A percentile compares a stretch with the other conserved stretches of the same genome.
phyloP scores from a whole-genome alignment of 1,140 invertebrate genomes.

The Cataglyphis hispanica region DNA sequence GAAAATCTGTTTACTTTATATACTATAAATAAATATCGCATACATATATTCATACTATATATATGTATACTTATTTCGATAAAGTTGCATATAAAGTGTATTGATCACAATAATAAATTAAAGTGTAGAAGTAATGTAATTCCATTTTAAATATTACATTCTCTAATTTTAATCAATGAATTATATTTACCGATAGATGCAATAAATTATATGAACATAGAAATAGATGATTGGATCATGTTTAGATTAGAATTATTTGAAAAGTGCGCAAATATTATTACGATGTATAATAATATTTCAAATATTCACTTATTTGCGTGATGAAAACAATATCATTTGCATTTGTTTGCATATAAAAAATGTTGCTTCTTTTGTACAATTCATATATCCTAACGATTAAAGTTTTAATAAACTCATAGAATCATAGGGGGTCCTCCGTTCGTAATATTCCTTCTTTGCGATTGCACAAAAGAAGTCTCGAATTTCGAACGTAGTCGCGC shows the following conservation, averaged over 20 bases:
- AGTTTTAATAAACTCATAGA: conserved; percentile 25
- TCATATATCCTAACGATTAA: conserved; percentile 17
- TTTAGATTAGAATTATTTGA: conserved; percentile 13
- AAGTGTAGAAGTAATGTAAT: conserved; percentile 24
- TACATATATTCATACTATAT: not conserved
- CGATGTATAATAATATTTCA: not conserved
- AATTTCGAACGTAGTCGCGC: conserved; percentile 51
- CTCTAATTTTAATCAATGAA: conserved; percentile 23
- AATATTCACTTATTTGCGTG: conserved; percentile 8
- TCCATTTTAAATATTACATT: conserved; percentile 36
- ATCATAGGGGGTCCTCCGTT: not conserved
- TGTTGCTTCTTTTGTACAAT: too few species aligned
- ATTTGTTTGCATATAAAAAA: not conserved
- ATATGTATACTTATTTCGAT: not conserved
- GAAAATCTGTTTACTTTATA: conserved; percentile 22
- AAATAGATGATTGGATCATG: not conserved
- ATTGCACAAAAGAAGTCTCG: conserved; percentile 28
- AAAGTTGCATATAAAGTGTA: conserved; percentile 25
- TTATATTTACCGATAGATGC: not conserved
- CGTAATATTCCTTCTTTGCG: conserved; percentile 32
- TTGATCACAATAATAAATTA: conserved; percentile 48
- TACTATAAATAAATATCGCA: conserved; percentile 24
- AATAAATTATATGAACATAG: not conserved
- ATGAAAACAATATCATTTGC: not conserved
- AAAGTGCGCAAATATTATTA: not conserved